Conservation (phyloP, 2,113 vertebrate species). For the Pachyramphus minor region DNA sequence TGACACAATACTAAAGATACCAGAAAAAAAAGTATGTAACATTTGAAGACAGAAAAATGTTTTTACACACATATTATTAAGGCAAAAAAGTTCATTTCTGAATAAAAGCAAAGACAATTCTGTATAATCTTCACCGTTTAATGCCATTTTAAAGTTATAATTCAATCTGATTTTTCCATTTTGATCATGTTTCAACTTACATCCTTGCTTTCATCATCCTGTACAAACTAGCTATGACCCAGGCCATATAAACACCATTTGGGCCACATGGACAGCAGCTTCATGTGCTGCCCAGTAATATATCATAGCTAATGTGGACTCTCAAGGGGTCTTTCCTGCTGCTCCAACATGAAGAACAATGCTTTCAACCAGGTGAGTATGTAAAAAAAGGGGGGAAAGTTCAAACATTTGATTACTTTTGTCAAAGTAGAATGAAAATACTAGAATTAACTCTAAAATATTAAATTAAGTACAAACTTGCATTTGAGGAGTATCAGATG, state of each 20-base stretch:
- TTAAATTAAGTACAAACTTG: not conserved
- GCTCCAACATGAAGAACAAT: not conserved
- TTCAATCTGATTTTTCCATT: not conserved
- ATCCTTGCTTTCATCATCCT: not conserved
- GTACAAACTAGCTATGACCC: not conserved
- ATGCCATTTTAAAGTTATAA: not conserved
- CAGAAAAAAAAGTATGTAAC: not conserved
- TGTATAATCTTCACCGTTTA: not conserved
- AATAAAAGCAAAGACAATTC: not conserved
- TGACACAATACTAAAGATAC: not conserved
- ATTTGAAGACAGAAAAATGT: not conserved
- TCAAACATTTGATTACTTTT: not conserved
- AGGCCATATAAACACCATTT: not conserved
- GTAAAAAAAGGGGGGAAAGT: not conserved
- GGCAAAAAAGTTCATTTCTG: not conserved
- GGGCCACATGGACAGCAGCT: not conserved
- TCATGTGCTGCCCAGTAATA: not conserved
- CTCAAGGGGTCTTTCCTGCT: not conserved
- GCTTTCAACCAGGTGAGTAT: not conserved
- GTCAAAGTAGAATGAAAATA: not conserved
- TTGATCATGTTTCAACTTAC: not conserved
- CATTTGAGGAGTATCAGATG: not conserved
- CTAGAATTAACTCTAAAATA: not conserved
- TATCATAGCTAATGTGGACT: accelerated
- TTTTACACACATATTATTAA: not conserved